Conservation (phyloP, 2,113 vertebrate species). For the Otocyon megalotis region DNA sequence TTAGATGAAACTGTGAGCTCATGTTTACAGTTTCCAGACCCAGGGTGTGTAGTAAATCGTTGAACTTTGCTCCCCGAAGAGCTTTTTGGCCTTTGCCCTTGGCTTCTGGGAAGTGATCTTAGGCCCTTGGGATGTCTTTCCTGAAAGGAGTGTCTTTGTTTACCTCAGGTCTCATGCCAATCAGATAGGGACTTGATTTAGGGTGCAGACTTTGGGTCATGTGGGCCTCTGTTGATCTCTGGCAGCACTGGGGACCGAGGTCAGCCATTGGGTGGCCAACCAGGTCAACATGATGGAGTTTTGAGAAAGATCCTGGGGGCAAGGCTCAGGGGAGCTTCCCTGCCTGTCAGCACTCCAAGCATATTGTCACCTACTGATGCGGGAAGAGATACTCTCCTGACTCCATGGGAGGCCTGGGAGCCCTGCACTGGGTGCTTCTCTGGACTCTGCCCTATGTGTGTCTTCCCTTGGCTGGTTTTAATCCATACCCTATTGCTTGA, state of each 20-base stretch:
- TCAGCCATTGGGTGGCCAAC: neutral
- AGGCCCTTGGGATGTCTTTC: too few species aligned
- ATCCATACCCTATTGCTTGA: too few species aligned
- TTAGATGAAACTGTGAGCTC: neutral
- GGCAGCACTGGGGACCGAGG: neutral
- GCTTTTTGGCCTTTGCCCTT: neutral
- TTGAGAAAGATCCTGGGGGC: neutral
- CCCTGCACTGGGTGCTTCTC: accelerated
- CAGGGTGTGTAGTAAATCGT: neutral
- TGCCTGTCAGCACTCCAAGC: accelerated
- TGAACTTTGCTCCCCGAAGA: neutral
- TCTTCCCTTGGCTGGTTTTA: neutral
- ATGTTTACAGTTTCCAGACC: neutral
- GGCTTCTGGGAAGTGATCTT: neutral
- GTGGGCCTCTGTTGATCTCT: accelerated
- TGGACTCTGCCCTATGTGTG: neutral
- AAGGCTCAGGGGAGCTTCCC: neutral
- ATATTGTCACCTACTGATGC: accelerated
- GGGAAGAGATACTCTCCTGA: accelerated
- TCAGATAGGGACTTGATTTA: neutral
- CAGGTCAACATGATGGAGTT: neutral
- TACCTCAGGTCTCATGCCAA: neutral
- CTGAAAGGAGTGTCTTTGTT: neutral
- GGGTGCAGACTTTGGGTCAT: neutral
- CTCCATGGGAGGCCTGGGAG: neutral